A percentile compares a stretch with the other conserved stretches of the same genome.
Conservation (phyloP, 2,797 vertebrate species). For the Bucorvus abyssinicus region DNA sequence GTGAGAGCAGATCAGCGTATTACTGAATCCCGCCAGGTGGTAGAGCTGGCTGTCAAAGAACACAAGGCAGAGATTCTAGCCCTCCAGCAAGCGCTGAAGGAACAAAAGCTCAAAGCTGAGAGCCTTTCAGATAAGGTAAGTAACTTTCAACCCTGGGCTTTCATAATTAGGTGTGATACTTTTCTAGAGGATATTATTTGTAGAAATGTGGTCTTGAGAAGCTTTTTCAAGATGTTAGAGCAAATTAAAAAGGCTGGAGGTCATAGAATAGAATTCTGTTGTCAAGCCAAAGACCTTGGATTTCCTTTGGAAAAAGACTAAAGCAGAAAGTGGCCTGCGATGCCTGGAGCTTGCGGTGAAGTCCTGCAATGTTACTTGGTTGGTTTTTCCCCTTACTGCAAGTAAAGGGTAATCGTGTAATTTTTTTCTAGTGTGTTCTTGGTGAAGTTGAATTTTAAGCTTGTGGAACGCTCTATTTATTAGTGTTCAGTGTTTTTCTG, state of each 20-base stretch:
- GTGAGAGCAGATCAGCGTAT: slow-evolving; percentile 92
- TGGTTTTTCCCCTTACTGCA: neutral
- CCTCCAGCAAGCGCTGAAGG: slow-evolving; percentile 95
- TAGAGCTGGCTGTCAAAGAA: slow-evolving; percentile 95
- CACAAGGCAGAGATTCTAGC: slow-evolving; percentile 96
- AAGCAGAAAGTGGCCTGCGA: neutral
- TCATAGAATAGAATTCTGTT: neutral
- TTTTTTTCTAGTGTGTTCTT: neutral
- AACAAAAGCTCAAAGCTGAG: slow-evolving; percentile 97
- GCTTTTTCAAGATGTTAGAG: neutral
- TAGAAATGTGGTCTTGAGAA: neutral
- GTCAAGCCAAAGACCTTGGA: neutral
- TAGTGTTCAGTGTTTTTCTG: neutral
- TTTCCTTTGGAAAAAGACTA: neutral
- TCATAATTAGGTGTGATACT: neutral
- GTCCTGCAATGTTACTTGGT: neutral
- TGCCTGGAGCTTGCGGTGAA: neutral
- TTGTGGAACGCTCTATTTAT: neutral
- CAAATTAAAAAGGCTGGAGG: neutral
- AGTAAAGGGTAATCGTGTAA: neutral
- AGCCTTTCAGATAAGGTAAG: slow-evolving; percentile 95
- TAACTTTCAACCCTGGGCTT: neutral
- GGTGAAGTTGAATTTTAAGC: neutral
- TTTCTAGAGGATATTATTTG: neutral
- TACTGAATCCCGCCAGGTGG: slow-evolving; percentile 93